Conservation (phyloP, 2,888 invertebrate species). For the Agrochola circellaris region DNA sequence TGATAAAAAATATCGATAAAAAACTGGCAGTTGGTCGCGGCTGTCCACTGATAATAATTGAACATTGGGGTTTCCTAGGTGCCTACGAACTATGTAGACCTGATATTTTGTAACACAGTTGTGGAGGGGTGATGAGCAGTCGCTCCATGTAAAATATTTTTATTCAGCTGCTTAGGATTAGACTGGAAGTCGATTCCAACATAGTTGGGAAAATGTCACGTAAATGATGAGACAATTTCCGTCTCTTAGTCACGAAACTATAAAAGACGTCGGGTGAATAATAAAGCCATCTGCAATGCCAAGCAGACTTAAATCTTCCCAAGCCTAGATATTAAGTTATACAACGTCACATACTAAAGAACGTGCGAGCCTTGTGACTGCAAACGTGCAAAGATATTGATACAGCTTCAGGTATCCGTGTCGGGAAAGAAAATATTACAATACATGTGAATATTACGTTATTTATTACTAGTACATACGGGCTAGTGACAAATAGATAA, state of each 20-base stretch:
- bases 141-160: background rate
- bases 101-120: background rate
- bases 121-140: background rate
- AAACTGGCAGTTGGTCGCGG: slow-evolving; percentile 24
- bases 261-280: background rate
- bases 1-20: slow-evolving; percentile 55
- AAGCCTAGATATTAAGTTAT: background rate
- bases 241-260: background rate
- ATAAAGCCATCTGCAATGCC: background rate
- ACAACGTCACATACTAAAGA: background rate
- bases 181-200: too few species aligned
- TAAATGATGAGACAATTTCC: background rate
- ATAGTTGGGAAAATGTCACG: background rate
- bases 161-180: background rate
- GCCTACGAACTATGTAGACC: background rate
- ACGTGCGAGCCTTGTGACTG: slow-evolving; percentile 6
- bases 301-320: background rate
- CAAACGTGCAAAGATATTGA: slow-evolving; percentile 12
- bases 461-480: background rate
- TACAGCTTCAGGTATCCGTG: background rate
- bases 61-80: slow-evolving; percentile 7
- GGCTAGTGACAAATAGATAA: background rate
- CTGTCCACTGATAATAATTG: slow-evolving; percentile 11
- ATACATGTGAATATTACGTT: slow-evolving; percentile 2
- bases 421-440: background rate